These are phyloP conservation scores for Cossypha polioptera DNA, from an alignment of 2,797 vertebrate genomes.

Conservation along the genomic window DNA sequence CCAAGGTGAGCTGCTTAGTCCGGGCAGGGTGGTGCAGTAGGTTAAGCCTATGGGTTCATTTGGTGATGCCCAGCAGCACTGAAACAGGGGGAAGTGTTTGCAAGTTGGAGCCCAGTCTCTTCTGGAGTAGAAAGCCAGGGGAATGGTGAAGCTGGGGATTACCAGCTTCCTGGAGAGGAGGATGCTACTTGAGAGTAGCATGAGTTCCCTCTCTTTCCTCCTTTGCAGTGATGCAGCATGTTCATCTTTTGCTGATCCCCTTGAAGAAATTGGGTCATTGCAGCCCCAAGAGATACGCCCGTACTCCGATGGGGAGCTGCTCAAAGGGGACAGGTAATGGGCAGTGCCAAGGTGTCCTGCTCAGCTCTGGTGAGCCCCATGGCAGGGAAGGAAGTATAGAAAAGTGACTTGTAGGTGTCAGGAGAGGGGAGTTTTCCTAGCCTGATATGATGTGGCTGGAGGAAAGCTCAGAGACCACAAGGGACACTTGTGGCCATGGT, in stretches of 20 bases:
- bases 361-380: background rate
- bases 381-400: background rate
- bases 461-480: background rate
- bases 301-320: constrained; percentile 85
- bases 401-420: background rate
- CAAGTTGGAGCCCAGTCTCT: background rate
- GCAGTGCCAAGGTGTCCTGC: background rate
- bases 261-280: background rate
- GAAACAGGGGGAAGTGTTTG: background rate
- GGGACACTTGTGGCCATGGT: background rate
- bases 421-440: background rate
- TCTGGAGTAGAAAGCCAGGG: background rate
- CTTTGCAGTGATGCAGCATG: constrained; percentile 79
- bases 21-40: background rate
- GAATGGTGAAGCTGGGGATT: background rate
- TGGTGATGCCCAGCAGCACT: background rate
- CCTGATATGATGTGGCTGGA: background rate
- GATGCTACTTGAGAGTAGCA: background rate
- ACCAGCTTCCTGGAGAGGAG: background rate
- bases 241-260: constrained; percentile 76
- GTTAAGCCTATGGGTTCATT: background rate
- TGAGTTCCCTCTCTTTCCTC: background rate
- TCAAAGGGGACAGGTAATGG: constrained; percentile 48
- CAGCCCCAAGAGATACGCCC: constrained; percentile 73
- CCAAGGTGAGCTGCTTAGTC: constrained; percentile 67